Conservation (phyloP, 2,797 vertebrate genomes). For the Borostomias antarcticus region DNA sequence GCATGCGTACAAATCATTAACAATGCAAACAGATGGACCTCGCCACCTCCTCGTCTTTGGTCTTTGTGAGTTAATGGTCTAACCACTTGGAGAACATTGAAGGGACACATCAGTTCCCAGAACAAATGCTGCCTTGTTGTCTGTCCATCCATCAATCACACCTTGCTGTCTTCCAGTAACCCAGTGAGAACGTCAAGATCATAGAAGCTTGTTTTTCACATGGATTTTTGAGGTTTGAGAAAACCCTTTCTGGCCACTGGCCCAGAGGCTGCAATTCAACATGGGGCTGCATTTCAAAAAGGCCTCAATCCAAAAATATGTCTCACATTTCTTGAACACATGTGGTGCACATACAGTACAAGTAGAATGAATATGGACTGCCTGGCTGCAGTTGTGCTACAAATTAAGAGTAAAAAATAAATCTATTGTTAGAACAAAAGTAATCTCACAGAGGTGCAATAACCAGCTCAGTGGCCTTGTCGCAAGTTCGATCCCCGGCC, state of each 20-base stretch:
- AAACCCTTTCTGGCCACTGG: slow-evolving; percentile 10
- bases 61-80: slow-evolving; percentile 36
- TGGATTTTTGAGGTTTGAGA: slow-evolving; percentile 24
- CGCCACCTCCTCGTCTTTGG: slow-evolving; percentile 41
- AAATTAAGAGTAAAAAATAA: too few relatives aligned
- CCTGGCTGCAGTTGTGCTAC: too few relatives aligned
- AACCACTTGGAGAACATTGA: slow-evolving; percentile 47
- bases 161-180: slow-evolving; percentile 47
- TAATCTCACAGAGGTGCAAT: too few relatives aligned
- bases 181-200: slow-evolving; percentile 7
- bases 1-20: slow-evolving; percentile 38
- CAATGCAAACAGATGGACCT: slow-evolving; percentile 44
- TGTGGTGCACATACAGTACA: too few relatives aligned
- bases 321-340: neutral
- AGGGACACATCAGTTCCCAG: slow-evolving; percentile 43
- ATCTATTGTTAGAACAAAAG: too few relatives aligned
- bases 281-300: neutral
- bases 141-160: slow-evolving; percentile 43
- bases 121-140: slow-evolving; percentile 64
- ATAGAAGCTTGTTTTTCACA: slow-evolving; percentile 11
- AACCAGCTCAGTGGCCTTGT: too few relatives aligned
- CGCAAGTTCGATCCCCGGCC: too few relatives aligned
- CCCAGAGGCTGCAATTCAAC: slow-evolving; percentile 3
- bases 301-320: neutral
- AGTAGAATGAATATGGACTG: too few relatives aligned